Base-by-base conservation (phyloP, 1,140 invertebrate genomes). In the Drosophila mauritiana region DNA sequence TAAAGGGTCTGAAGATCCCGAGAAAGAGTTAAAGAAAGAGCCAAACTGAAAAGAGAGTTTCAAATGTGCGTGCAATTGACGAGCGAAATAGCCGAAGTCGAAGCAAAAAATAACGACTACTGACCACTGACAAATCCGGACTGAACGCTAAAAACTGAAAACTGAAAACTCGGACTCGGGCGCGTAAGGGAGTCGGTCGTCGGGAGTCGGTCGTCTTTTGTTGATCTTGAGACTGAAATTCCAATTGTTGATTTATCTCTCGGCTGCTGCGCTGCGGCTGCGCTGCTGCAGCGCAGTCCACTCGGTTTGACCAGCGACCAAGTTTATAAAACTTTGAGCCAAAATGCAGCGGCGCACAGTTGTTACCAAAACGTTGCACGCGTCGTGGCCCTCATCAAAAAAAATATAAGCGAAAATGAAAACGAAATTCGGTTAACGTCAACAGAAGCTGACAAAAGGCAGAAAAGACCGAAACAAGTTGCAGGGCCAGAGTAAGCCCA, bases 261-360 rank as follows among this genome's bases (percentile, higher is more conserved):
- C 75, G 57, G 62, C 54, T 37, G 67, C 52, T 55, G 76, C 64
- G 78, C 42, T 8, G 70, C 37, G 62, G 36, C 31, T 8, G 31
- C 8, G 78, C 42, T 11, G 70, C 37, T 62, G 40, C 46, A 51
- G 52, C 39, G 49, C 15, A 37, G 46, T 37, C 48, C 36, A 31
- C 70, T 39, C 55, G 42, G 45, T 67, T 46, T 88, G 62, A 83
- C 86, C 68, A 86, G 84, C 78, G 84, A 90, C 84, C 84, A 88
- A 88, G 84, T 88, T 88, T 89, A 88, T 88, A 88, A 89, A 88
- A 89, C 80, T 80, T 88, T 88, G 85, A 82, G 84, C 84, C 84
- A 89, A 89, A 88, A 84, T 88, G 84, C 84, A 88, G 80, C 73
- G 80, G 76, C 84, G 77, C 84, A 88, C 84, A 88, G 84, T 88